A percentile compares a stretch with the other conserved stretches of the same genome.
Conservation (phyloP, 2,113 vertebrate species). For the Poeciliopsis retropinna region DNA sequence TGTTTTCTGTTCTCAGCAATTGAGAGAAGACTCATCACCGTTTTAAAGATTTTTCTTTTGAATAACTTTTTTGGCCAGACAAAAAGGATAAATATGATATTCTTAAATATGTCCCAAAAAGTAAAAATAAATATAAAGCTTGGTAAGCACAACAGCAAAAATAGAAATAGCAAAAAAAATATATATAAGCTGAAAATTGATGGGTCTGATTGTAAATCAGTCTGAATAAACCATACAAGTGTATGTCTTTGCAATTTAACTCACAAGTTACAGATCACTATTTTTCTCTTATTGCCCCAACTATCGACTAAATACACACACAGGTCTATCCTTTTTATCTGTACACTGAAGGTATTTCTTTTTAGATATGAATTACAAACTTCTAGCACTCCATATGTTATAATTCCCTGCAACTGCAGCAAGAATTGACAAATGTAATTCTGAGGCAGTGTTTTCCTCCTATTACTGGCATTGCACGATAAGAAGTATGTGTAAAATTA, state of each 20-base stretch:
- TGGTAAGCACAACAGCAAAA: background rate
- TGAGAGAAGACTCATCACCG: slow-evolving; percentile 11
- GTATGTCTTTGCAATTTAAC: no score
- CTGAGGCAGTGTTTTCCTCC: background rate
- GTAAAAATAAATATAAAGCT: background rate
- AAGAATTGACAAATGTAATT: background rate
- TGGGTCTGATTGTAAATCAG: background rate
- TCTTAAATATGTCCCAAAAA: background rate
- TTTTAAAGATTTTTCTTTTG: slow-evolving; percentile 28
- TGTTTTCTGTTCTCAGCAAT: slow-evolving; percentile 27
- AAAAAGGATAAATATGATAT: no score
- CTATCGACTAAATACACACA: background rate
- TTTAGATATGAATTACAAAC: no score
- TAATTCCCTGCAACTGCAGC: background rate
- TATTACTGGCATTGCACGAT: slow-evolving; percentile 1
- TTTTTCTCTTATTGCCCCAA: background rate
- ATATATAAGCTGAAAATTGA: background rate
- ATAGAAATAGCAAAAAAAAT: background rate
- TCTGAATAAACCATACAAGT: background rate
- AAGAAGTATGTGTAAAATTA: background rate
- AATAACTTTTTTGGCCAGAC: slow-evolving; percentile 1
- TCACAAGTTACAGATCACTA: no score
- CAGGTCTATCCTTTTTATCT: background rate
- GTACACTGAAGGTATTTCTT: background rate
- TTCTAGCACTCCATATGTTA: no score